Evolutionary conservation across 2,888 invertebrate genomes (phyloP).

Genomic region (Linnaemya tessellans): DNA sequence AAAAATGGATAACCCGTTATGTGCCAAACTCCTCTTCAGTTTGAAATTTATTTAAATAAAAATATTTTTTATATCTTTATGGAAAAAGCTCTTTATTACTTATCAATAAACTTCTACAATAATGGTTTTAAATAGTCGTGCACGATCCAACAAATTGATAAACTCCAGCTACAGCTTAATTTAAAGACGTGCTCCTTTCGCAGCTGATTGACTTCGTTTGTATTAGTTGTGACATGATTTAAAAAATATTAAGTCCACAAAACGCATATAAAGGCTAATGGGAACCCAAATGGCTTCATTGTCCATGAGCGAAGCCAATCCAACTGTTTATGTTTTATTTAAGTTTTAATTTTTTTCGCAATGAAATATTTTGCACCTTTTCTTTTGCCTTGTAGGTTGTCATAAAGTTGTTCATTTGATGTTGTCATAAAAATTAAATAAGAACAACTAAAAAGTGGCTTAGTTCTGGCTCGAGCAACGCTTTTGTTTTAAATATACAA

Average conservation of each 20-base stretch:
- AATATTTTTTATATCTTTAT: neutral
- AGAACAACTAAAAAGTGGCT: slow-evolving; percentile 39
- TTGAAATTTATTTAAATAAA: neutral
- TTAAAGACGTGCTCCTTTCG: neutral
- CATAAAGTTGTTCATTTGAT: slow-evolving; percentile 50
- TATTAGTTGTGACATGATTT: slow-evolving; percentile 31
- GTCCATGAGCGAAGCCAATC: neutral
- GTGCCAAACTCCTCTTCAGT: too few species aligned
- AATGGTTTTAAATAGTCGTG: neutral
- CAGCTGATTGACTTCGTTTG: slow-evolving; percentile 35
- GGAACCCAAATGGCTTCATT: neutral
- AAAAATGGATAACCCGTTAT: too few species aligned
- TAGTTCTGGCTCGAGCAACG: neutral
- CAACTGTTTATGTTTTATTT: neutral
- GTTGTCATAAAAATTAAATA: slow-evolving; percentile 55
- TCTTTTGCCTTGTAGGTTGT: neutral
- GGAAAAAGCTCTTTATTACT: neutral
- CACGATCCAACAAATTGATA: neutral
- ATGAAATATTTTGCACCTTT: slow-evolving; percentile 49
- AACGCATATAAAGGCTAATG: neutral
- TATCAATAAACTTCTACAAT: slow-evolving; percentile 4
- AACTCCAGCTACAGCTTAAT: neutral
- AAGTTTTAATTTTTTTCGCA: neutral
- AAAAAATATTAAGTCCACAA: neutral
- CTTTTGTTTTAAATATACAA: neutral